A percentile compares a stretch with the other conserved stretches of the same genome.
These are phyloP conservation scores for Grus americana DNA, from an alignment of 2,113 vertebrate species.

Conservation along the genomic window DNA sequence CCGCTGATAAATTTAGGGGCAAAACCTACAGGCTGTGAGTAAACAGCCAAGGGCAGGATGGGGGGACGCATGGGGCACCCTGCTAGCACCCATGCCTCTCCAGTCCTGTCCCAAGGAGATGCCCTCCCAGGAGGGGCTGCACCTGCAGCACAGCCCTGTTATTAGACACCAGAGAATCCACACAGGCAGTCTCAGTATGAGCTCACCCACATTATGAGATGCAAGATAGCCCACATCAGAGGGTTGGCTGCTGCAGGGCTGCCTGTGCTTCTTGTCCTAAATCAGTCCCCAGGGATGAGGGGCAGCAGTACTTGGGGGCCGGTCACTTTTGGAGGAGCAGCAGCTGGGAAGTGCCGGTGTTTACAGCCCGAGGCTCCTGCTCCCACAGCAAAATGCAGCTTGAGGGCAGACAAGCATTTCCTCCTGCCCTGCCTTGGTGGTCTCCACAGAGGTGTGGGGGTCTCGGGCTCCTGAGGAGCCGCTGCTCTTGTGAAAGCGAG, in stretches of 20 bases:
- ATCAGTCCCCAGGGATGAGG: neutral
- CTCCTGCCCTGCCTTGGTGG: neutral
- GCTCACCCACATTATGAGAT: neutral
- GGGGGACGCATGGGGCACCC: neutral
- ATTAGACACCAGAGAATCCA: neutral
- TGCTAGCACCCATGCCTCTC: neutral
- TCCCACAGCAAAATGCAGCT: neutral
- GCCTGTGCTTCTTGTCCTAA: neutral
- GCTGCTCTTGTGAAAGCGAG: neutral
- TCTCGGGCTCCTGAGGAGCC: neutral
- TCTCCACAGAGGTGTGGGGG: neutral
- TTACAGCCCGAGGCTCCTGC: neutral
- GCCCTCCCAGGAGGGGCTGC: neutral
- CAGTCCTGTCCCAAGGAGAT: neutral
- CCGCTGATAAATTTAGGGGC: conserved; percentile 61
- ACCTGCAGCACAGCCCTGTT: neutral
- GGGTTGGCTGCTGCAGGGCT: neutral
- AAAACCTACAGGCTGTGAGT: neutral
- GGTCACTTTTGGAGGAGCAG: neutral
- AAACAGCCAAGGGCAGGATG: neutral
- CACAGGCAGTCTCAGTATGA: neutral
- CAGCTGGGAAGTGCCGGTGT: neutral
- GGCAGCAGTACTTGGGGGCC: rapidly evolving
- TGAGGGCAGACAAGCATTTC: neutral
- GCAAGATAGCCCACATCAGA: neutral